These are phyloP conservation scores for Theristicus caerulescens DNA, from an alignment of 2,113 vertebrate genomes.

Conservation along the genomic window DNA sequence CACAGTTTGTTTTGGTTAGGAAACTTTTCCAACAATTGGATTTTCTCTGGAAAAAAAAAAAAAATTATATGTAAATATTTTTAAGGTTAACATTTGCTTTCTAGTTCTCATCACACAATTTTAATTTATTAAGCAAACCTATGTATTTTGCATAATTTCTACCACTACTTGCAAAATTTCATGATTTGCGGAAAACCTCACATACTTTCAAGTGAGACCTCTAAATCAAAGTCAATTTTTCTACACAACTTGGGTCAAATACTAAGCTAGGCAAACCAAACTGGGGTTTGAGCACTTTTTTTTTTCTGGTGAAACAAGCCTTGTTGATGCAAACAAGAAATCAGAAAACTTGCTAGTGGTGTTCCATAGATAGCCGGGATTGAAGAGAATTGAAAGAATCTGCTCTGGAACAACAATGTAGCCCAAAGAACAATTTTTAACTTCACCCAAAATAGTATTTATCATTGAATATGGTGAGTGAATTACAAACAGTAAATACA, in stretches of 20 bases:
- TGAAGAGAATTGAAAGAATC: not conserved
- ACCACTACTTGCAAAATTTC: not conserved
- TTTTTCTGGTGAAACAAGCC: not conserved
- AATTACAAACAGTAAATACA: not conserved
- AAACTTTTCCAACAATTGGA: conserved; percentile 92
- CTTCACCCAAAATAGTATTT: not conserved
- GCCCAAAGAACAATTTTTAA: not conserved
- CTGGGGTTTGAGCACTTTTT: not conserved
- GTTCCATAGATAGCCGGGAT: not conserved
- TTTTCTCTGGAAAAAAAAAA: conserved; percentile 82
- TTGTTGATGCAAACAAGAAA: not conserved
- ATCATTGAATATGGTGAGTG: not conserved
- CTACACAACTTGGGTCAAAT: not conserved
- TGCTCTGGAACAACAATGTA: not conserved
- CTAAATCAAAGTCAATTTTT: not conserved
- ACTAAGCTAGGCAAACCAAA: not conserved
- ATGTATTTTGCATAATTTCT: not conserved
- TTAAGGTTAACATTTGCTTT: not conserved
- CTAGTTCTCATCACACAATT: not conserved
- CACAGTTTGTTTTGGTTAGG: conserved; percentile 67
- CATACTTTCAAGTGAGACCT: not conserved
- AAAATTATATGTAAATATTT: not conserved
- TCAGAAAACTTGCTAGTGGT: not conserved
- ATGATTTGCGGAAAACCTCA: not conserved
- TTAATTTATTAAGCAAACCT: not conserved